Conservation (phyloP, 1,140 invertebrate genomes). For the Hypothenemus hampei region DNA sequence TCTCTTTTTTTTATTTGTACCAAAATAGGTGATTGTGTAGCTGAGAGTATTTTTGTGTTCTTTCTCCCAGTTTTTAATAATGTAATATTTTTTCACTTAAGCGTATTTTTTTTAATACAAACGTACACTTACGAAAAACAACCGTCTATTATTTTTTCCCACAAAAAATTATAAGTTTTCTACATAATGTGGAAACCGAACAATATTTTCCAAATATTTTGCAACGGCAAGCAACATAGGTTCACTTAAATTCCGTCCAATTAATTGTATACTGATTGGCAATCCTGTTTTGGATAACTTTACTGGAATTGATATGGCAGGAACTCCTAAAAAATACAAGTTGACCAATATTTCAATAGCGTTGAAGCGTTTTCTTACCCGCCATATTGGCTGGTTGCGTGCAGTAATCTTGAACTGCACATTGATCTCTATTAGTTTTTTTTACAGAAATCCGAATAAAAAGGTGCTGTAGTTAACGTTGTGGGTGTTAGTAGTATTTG, state of each 20-base stretch:
- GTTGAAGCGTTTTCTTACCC: constrained; percentile 50
- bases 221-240: constrained; percentile 71
- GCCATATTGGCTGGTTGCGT: constrained; percentile 96
- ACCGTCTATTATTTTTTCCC: not conserved
- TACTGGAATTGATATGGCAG: constrained; percentile 86
- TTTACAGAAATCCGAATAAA: constrained; percentile 72
- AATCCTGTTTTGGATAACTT: constrained; percentile 69
- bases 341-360: not conserved
- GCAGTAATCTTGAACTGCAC: constrained; percentile 87
- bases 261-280: constrained; percentile 90
- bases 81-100: constrained; percentile 2
- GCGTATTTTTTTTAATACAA: constrained; percentile 1
- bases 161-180: constrained; percentile 16
- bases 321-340: constrained; percentile 59
- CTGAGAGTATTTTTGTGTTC: not conserved
- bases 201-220: constrained; percentile 72
- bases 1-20: constrained; percentile 2
- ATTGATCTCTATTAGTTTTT: constrained; percentile 80
- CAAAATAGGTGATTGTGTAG: not conserved
- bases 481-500: constrained; percentile 90
- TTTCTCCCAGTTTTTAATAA: not conserved
- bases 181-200: constrained; percentile 34
- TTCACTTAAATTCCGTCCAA: constrained; percentile 78
- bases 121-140: not conserved
- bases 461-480: constrained; percentile 77